Evolutionary conservation across 1,140 invertebrate species (phyloP).

Genomic region (Leptonema lineaticorne): DNA sequence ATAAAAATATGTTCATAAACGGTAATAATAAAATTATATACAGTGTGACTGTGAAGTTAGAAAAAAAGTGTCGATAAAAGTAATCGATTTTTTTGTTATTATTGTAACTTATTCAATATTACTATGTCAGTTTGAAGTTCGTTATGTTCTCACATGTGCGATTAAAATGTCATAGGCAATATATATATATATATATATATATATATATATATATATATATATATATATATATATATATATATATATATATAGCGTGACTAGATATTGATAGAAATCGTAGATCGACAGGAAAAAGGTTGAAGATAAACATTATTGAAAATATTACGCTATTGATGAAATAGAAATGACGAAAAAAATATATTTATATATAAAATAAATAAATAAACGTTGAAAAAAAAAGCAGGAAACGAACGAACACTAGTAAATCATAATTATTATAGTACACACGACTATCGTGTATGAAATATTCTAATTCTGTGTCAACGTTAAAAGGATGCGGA

Average conservation of each 20-base stretch:
- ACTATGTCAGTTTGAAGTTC: no score
- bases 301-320: conserved; percentile 13
- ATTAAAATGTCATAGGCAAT: background rate
- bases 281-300: conserved; percentile 13
- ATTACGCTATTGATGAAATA: background rate
- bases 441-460: background rate
- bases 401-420: background rate
- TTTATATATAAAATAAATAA: no score
- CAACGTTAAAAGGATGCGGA: background rate
- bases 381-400: no score
- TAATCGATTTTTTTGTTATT: no score
- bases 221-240: background rate
- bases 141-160: no score
- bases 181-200: conserved; percentile 17
- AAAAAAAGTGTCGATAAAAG: no score
- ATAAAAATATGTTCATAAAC: no score
- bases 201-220: conserved; percentile 17
- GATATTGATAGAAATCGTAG: conserved; percentile 22
- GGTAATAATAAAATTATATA: no score
- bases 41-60: no score
- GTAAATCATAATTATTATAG: conserved; percentile 1
- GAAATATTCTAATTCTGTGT: background rate
- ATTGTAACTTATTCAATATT: no score
- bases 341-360: no score
- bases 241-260: conserved; percentile 19